Percentiles rank a stretch among this genome's conserved stretches.
Evolutionary conservation across 2,797 vertebrate genomes (phyloP).

Genomic region (Enteromius thamalakanensis): DNA sequence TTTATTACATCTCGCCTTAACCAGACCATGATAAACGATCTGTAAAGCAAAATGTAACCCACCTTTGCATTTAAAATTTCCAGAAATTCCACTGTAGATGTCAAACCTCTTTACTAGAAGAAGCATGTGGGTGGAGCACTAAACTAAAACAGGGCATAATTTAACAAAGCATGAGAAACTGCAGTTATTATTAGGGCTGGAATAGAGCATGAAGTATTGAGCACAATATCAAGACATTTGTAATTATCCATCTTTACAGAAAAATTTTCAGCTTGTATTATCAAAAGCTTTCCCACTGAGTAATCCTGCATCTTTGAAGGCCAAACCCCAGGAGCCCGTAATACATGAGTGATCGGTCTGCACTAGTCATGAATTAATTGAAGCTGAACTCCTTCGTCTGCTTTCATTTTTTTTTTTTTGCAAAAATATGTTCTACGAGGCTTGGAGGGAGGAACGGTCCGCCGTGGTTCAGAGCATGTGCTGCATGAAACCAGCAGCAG

Average conservation of each 20-base stretch:
- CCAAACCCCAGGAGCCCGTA: conserved; percentile 26
- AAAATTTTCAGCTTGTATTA: conserved; percentile 41
- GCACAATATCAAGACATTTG: conserved; percentile 25
- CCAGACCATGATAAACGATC: background rate
- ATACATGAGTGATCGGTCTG: conserved; percentile 52
- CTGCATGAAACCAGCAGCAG: conserved; percentile 46
- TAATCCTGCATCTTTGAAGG: conserved; percentile 40
- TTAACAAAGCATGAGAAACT: conserved; percentile 15
- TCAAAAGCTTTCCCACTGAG: conserved; percentile 51
- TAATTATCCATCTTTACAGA: conserved; percentile 50
- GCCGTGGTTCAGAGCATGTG: conserved; percentile 39
- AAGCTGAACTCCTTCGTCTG: conserved; percentile 58
- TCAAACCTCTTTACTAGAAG: background rate
- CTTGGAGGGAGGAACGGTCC: background rate
- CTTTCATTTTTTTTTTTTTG: conserved; percentile 10
- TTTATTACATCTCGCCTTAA: background rate
- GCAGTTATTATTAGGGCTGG: conserved; percentile 43
- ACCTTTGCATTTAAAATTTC: background rate
- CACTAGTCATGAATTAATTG: conserved; percentile 57
- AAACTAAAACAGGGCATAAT: conserved; percentile 9
- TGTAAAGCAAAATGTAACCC: background rate
- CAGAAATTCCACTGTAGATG: background rate
- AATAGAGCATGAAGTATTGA: background rate
- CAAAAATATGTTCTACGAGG: conserved; percentile 46
- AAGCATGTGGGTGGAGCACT: background rate